These are phyloP conservation scores for Scaptomyza pallida DNA, from an alignment of 1,140 invertebrate species.

Conservation along the genomic window DNA sequence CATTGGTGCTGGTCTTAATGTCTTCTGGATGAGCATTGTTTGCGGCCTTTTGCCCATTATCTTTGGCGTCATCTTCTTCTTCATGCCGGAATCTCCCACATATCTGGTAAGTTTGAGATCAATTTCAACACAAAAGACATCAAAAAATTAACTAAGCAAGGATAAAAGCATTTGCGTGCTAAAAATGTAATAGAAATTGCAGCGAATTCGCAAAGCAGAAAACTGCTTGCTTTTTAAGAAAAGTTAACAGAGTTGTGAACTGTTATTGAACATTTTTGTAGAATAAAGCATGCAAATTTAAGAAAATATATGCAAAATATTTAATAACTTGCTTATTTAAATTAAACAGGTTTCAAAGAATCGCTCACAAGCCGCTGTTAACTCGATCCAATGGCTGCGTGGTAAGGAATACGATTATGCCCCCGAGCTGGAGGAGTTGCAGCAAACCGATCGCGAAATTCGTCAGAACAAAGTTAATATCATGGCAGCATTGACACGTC, in stretches of 20 bases:
- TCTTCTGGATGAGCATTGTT: conserved; percentile 87
- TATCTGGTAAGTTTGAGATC: conserved; percentile 82
- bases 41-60: conserved; percentile 88
- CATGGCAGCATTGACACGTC: conserved; percentile 85
- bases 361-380: conserved; percentile 87
- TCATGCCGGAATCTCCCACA: conserved; percentile 92
- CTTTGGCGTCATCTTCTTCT: conserved; percentile 88
- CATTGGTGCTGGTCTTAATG: conserved; percentile 86
- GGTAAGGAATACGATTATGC: conserved; percentile 88
- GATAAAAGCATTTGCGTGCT: too few species aligned
- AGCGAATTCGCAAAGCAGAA: too few species aligned
- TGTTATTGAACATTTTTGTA: too few species aligned
- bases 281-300: too few species aligned
- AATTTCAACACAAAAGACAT: background rate
- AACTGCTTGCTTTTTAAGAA: too few species aligned
- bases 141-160: too few species aligned
- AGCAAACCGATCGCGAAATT: conserved; percentile 86
- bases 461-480: conserved; percentile 86
- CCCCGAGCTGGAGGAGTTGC: conserved; percentile 86
- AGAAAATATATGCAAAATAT: conserved; percentile 7
- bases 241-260: too few species aligned
- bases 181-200: too few species aligned
- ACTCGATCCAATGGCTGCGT: conserved; percentile 87
- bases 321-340: conserved; percentile 1
- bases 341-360: conserved; percentile 84